A percentile compares a stretch with the other conserved stretches of the same genome.
Conservation (phyloP, 1,140 invertebrate genomes). For the Ceratitis capitata region DNA sequence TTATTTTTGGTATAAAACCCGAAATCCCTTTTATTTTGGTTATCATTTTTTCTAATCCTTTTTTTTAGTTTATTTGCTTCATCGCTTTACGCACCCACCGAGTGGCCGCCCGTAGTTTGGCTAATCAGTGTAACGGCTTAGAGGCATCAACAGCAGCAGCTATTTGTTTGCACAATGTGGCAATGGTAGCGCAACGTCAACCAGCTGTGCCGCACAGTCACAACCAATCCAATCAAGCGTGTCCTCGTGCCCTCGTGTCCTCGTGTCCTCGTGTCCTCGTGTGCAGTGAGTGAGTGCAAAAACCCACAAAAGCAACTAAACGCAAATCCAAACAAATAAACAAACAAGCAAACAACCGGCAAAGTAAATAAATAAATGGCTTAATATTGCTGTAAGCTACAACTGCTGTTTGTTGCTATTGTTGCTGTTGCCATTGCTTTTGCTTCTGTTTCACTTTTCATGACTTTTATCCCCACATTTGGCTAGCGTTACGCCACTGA, state of each 20-base stretch:
- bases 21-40: not conserved
- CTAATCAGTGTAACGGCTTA: not conserved
- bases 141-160: not conserved
- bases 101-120: not conserved
- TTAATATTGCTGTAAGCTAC: not conserved
- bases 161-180: not conserved
- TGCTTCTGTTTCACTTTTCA: no score
- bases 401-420: not conserved
- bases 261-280: no score
- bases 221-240: conserved; percentile 24
- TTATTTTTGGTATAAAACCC: no score
- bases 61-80: not conserved
- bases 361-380: conserved; percentile 26
- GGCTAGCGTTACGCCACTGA: not conserved
- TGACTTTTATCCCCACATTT: not conserved
- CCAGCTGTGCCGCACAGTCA: not conserved
- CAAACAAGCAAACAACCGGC: conserved; percentile 22
- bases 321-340: conserved; percentile 18
- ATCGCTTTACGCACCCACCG: no score
- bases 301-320: not conserved
- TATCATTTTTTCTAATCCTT: not conserved
- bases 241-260: no score
- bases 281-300: no score
- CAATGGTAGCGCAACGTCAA: not conserved
- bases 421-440: not conserved